These are phyloP conservation scores for Chrysolophus pictus DNA, from an alignment of 2,797 vertebrate species.

Conservation along the genomic window DNA sequence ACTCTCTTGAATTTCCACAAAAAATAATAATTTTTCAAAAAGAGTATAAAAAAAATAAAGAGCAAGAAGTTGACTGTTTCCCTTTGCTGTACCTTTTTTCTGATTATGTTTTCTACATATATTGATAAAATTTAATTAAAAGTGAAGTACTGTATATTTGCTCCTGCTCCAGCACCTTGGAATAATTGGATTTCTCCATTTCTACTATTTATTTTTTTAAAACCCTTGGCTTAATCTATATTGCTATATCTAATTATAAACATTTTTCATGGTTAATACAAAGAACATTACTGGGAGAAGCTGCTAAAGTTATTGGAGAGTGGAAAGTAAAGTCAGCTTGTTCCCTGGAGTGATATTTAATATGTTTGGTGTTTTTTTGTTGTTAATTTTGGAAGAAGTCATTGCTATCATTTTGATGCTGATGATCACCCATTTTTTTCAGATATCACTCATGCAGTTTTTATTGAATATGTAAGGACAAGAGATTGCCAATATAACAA, in stretches of 20 bases:
- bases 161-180: neutral
- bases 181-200: neutral
- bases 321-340: neutral
- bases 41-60: neutral
- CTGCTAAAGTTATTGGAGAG: neutral
- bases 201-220: neutral
- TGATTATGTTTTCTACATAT: neutral
- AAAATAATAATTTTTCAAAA: neutral
- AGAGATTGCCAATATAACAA: neutral
- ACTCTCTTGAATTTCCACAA: no score
- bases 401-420: neutral
- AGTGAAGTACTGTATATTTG: neutral
- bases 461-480: neutral
- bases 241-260: neutral
- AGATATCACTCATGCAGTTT: neutral
- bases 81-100: neutral
- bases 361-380: neutral
- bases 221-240: neutral
- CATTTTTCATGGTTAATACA: neutral
- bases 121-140: constrained; percentile 15
- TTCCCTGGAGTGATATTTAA: neutral
- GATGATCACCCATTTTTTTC: neutral
- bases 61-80: neutral
- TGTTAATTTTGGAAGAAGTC: neutral
- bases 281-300: neutral